A percentile compares a stretch with the other conserved stretches of the same genome.
Evolutionary conservation across 2,113 vertebrate species (phyloP).

Genomic region (Tretioscincus oriximinensis): DNA sequence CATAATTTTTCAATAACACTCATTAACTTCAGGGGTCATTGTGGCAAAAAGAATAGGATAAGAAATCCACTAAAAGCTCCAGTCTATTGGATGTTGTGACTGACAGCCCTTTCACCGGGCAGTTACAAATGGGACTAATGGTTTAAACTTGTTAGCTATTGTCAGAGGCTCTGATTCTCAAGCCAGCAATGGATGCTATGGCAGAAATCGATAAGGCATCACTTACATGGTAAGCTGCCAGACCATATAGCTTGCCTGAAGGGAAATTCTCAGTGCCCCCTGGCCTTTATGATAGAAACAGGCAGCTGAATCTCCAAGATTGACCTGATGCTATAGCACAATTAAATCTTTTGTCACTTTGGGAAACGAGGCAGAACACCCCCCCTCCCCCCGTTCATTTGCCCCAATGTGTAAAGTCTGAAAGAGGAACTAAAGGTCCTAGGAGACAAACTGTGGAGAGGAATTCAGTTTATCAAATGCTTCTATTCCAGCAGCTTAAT

Average conservation of each 20-base stretch:
- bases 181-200: constrained; percentile 70
- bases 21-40: constrained; percentile 74
- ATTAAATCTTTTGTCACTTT: constrained; percentile 61
- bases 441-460: background rate
- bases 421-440: constrained; percentile 1
- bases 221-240: constrained; percentile 71
- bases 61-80: constrained; percentile 76
- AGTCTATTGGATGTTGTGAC: constrained; percentile 63
- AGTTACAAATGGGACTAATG: constrained; percentile 80
- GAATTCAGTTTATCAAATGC: constrained; percentile 10
- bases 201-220: constrained; percentile 76
- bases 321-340: constrained; percentile 46
- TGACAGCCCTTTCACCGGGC: constrained; percentile 75
- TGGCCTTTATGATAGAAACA: constrained; percentile 67
- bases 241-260: constrained; percentile 72
- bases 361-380: constrained; percentile 25
- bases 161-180: constrained; percentile 75
- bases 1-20: constrained; percentile 68
- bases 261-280: constrained; percentile 65
- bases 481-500: background rate
- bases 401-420: background rate
- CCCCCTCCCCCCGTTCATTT: background rate
- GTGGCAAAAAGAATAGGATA: constrained; percentile 72
- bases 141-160: constrained; percentile 83
- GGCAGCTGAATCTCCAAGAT: constrained; percentile 60